Evolutionary conservation across 2,113 vertebrate genomes (phyloP).

Genomic region (Meleagris gallopavo): DNA sequence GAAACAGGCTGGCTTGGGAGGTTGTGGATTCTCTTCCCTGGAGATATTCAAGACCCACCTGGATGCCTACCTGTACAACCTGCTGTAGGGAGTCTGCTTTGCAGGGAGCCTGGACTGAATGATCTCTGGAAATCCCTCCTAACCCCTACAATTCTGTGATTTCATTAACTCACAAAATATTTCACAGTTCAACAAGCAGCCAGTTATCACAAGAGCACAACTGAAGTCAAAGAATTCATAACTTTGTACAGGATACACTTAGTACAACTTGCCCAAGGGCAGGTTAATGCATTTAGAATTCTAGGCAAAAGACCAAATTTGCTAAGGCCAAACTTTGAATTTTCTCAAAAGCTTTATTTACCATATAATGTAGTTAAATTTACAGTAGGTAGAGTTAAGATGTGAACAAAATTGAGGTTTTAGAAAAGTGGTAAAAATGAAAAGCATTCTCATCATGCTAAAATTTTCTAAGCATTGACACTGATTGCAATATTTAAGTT

Average conservation of each 20-base stretch:
- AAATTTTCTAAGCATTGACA: background rate
- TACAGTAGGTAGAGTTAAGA: background rate
- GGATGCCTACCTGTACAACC: too few relatives aligned
- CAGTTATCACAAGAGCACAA: background rate
- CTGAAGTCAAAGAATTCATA: background rate
- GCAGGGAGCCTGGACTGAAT: too few relatives aligned
- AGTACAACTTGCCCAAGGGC: rapidly evolving
- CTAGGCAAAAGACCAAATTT: background rate
- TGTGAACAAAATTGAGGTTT: background rate
- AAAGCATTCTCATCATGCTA: background rate
- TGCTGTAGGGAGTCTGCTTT: too few relatives aligned
- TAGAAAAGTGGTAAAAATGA: background rate
- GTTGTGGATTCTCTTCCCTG: too few relatives aligned
- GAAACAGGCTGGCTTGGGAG: too few relatives aligned
- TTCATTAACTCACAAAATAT: background rate
- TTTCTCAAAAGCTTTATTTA: background rate
- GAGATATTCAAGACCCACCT: too few relatives aligned
- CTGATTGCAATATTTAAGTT: background rate
- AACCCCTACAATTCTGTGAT: too few relatives aligned
- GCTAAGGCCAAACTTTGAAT: background rate
- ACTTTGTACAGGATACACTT: background rate
- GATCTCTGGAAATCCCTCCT: too few relatives aligned
- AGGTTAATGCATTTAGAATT: background rate
- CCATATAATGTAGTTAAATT: background rate
- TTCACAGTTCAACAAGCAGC: background rate